phyloP scores from a whole-genome alignment of 2,888 invertebrate genomes.

The Nomada flava region DNA sequence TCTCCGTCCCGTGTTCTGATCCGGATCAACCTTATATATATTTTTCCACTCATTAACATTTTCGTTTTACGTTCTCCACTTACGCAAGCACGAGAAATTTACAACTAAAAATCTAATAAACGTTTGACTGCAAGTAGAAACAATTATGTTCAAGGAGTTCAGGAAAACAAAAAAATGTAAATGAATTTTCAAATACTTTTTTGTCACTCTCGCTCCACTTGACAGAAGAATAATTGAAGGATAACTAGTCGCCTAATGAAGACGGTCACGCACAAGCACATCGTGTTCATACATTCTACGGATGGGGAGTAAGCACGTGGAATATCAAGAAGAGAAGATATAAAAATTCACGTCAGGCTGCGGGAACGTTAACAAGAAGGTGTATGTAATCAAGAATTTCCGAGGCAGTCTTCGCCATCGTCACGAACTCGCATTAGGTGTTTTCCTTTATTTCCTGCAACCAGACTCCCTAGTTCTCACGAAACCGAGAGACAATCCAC shows the following conservation, averaged over 20 bases:
- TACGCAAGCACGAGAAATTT: background rate
- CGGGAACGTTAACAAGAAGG: slow-evolving; percentile 66
- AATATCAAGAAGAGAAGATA: slow-evolving; percentile 51
- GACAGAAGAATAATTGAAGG: slow-evolving; percentile 4
- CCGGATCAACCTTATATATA: background rate
- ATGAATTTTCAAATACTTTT: background rate
- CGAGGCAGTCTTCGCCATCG: slow-evolving; percentile 39
- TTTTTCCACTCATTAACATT: background rate
- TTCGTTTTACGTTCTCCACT: background rate
- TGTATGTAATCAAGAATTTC: slow-evolving; percentile 70
- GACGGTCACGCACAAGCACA: slow-evolving; percentile 20
- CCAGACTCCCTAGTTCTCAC: slow-evolving; percentile 49
- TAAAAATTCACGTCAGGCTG: slow-evolving; percentile 69
- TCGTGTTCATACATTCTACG: slow-evolving; percentile 40
- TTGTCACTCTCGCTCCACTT: too few relatives aligned
- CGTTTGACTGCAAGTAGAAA: too few relatives aligned
- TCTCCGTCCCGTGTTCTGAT: slow-evolving; percentile 6
- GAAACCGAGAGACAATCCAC: slow-evolving; percentile 58
- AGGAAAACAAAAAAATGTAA: background rate
- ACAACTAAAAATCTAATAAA: too few relatives aligned
- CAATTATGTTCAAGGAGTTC: too few relatives aligned
- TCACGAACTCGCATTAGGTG: slow-evolving; percentile 67
- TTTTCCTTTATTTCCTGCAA: slow-evolving; percentile 64
- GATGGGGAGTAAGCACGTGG: slow-evolving; percentile 1
- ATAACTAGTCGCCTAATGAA: slow-evolving; percentile 3